Base-by-base conservation (phyloP, 2,797 vertebrate genomes). In the Hafferia zeledoni region DNA sequence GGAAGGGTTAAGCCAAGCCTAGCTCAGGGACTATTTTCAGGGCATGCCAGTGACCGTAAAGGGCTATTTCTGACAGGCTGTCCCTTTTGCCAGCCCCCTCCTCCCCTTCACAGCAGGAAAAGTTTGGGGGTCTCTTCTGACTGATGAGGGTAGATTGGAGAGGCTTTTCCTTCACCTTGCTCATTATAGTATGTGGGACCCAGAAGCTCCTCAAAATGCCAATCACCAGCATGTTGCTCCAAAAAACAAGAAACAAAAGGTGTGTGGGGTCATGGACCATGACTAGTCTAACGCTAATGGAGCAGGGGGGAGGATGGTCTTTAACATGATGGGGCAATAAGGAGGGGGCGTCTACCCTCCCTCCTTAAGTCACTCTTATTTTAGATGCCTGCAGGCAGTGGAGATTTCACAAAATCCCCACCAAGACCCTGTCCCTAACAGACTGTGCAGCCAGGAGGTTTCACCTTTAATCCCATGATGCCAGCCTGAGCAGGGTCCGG, bases 11-110 rank as follows among this genome's bases (percentile, higher is more conserved):
- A 94, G 69, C 28, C 80, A 69, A 91, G 86, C 65, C 83, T 41
- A 81, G 72, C 80, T 83, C 76, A 77, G 53, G 65, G 77, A 78
- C 93, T 95, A 95, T 95, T 96, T 96, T 95, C 76, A 90, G 95
- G 80, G 33, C 61, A 83, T 4, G 6, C 11, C 19, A 53, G 49
- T 71, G 72, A 91, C 70, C 79, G 70, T 37, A 44, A 57, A 79
- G 31, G 63, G 75, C 89, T 96, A 91, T 94, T 93, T 94, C 94
- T 93, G 95, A 91, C 33, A 17, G 33, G 30, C 44, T 72, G 67
- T 46, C 56, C 17, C 59, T 76, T 12, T 7, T 67, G 68, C 60
- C 84, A 87, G 39, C 22, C 47, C n/a, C 35, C 57, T 2, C n/a
- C 0, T 2, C 1, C 35, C 22, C 24, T 47, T 12, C 31, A 37